These are phyloP conservation scores for Smithornis capensis DNA, from an alignment of 2,113 vertebrate species.

Conservation along the genomic window DNA sequence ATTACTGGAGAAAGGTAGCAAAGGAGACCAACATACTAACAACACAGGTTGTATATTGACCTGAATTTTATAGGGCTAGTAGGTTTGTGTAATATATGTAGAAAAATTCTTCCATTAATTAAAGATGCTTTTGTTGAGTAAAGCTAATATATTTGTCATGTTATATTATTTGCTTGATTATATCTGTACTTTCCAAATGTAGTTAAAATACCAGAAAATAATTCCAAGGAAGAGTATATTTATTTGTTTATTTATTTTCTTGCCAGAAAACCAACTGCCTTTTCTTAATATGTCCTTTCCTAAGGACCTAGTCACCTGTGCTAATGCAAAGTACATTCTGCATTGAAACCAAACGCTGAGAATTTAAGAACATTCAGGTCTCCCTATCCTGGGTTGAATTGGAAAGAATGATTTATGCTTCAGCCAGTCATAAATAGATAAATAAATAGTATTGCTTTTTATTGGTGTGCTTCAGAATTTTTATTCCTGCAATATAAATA, in stretches of 20 bases:
- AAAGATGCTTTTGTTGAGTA: background rate
- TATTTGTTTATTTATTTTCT: constrained; percentile 56
- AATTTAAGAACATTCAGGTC: constrained; percentile 69
- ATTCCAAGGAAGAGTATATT: constrained; percentile 62
- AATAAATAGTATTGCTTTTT: constrained; percentile 51
- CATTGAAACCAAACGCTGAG: constrained; percentile 64
- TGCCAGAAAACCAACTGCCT: constrained; percentile 57
- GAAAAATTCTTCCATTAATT: background rate
- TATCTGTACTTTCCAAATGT: constrained; percentile 52
- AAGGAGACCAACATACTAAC: background rate
- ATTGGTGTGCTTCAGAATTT: constrained; percentile 43
- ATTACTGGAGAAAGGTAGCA: background rate
- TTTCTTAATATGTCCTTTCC: constrained; percentile 59
- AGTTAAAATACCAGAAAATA: constrained; percentile 22
- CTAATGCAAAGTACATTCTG: constrained; percentile 68
- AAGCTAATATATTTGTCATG: background rate
- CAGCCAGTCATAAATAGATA: background rate
- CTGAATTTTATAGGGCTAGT: background rate
- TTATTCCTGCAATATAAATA: constrained; percentile 37
- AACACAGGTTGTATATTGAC: background rate
- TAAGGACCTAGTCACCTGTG: constrained; percentile 67
- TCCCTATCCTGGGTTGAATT: constrained; percentile 57
- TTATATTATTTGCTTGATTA: constrained; percentile 25
- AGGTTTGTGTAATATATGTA: background rate
- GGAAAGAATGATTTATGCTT: constrained; percentile 60